phyloP scores from a whole-genome alignment of 2,888 invertebrate species.

The Dynastes maya region DNA sequence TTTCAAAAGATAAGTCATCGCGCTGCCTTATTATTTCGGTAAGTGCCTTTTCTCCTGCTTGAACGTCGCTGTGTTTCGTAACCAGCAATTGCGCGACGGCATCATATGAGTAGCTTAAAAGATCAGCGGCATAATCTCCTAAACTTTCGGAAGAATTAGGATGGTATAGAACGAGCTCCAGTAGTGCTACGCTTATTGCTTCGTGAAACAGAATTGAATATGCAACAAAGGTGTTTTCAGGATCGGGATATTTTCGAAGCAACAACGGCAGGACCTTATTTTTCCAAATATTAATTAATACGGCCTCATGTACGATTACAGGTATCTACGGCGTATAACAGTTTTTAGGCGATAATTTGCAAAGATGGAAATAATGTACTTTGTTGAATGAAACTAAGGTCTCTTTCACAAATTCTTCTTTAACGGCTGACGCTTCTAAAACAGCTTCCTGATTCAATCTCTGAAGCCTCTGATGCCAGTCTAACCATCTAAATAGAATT shows the following conservation, averaged over 20 bases:
- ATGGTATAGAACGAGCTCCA: slow-evolving; percentile 89
- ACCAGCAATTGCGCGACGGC: slow-evolving; percentile 78
- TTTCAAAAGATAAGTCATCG: slow-evolving; percentile 82
- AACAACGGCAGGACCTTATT: slow-evolving; percentile 85
- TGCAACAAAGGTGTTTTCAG: slow-evolving; percentile 81
- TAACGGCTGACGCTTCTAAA: slow-evolving; percentile 83
- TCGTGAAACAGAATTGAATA: slow-evolving; percentile 75
- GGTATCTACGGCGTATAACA: slow-evolving; percentile 74
- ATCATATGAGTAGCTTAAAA: slow-evolving; percentile 86
- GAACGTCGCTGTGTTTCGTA: slow-evolving; percentile 69
- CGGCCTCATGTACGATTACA: slow-evolving; percentile 86
- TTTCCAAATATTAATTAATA: slow-evolving; percentile 89
- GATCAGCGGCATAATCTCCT: slow-evolving; percentile 83
- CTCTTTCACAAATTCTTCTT: slow-evolving; percentile 91
- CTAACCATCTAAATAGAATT: slow-evolving; percentile 78
- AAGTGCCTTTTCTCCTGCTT: slow-evolving; percentile 68
- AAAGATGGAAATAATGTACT: slow-evolving; percentile 68
- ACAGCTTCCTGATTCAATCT: slow-evolving; percentile 92
- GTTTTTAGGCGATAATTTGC: not conserved
- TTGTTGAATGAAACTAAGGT: slow-evolving; percentile 83
- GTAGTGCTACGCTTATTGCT: slow-evolving; percentile 81
- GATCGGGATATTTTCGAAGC: slow-evolving; percentile 73
- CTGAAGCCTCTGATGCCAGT: slow-evolving; percentile 86
- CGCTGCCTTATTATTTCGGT: slow-evolving; percentile 80
- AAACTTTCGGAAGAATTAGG: slow-evolving; percentile 84